Conservation (phyloP, 2,797 vertebrate genomes). For the Sebastolobus altivelis region DNA sequence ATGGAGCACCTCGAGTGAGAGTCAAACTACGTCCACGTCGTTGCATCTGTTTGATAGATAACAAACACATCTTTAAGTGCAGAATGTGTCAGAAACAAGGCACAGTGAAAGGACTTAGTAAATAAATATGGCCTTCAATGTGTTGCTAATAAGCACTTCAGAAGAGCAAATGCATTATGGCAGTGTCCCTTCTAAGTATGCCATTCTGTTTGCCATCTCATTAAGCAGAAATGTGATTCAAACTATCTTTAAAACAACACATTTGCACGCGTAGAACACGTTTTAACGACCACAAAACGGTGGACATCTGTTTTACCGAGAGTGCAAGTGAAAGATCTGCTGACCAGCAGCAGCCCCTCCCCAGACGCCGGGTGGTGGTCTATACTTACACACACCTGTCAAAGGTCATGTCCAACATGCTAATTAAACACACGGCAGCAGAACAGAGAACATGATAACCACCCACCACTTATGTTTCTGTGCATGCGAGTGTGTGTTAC, state of each 20-base stretch:
- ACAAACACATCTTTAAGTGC: neutral
- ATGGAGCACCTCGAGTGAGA: neutral
- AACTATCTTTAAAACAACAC: neutral
- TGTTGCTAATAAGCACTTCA: conserved; percentile 9
- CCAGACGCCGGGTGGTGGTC: conserved; percentile 16
- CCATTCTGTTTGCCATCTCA: conserved; percentile 1
- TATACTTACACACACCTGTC: conserved; percentile 60
- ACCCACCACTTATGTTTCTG: conserved; percentile 20
- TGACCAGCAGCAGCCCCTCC: conserved; percentile 28
- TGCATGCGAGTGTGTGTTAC: conserved; percentile 27
- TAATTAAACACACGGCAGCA: conserved; percentile 63
- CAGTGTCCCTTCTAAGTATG: neutral
- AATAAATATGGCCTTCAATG: neutral
- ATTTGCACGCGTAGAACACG: neutral
- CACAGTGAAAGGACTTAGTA: neutral
- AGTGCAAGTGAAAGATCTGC: conserved; percentile 35
- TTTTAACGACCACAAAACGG: neutral
- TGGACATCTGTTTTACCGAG: conserved; percentile 25
- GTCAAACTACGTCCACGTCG: neutral
- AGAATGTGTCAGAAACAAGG: neutral
- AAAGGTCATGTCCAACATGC: conserved; percentile 57
- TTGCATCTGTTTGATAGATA: neutral
- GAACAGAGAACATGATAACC: conserved; percentile 41
- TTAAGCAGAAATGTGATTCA: neutral
- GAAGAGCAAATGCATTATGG: neutral